Evolutionary conservation across 2,113 vertebrate species (phyloP).

Genomic region (zebrafish (Danio rerio)): DNA sequence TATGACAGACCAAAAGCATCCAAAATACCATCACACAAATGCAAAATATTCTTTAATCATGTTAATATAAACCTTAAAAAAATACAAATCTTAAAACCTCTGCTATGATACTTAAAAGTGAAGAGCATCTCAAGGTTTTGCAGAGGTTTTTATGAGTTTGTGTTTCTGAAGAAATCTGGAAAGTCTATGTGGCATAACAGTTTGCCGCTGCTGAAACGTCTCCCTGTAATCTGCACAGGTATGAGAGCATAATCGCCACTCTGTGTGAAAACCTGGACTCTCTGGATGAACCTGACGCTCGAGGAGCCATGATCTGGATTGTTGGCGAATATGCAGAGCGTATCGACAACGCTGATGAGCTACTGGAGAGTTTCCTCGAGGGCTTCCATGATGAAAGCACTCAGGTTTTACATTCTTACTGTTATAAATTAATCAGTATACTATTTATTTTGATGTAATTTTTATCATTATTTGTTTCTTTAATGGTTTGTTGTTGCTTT

Average conservation of each 20-base stretch:
- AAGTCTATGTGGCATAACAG: not conserved
- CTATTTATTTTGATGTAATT: not conserved
- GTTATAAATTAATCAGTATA: not conserved
- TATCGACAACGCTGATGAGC: slow-evolving; percentile 97
- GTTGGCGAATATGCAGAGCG: slow-evolving; percentile 97
- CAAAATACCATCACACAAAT: too few relatives aligned
- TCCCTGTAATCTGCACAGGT: slow-evolving; percentile 72
- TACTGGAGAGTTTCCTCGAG: slow-evolving; percentile 96
- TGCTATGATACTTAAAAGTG: too few relatives aligned
- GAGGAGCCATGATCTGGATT: slow-evolving; percentile 99
- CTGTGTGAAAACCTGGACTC: slow-evolving; percentile 98
- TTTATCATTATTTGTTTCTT: too few relatives aligned
- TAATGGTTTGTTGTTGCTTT: too few relatives aligned
- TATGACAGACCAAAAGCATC: too few relatives aligned
- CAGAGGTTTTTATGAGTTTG: not conserved
- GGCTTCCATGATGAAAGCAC: slow-evolving; percentile 99
- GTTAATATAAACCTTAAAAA: too few relatives aligned
- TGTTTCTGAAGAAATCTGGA: not conserved
- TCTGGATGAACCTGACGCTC: slow-evolving; percentile 94
- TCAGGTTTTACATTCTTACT: slow-evolving; percentile 78
- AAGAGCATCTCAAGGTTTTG: not conserved
- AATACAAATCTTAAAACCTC: too few relatives aligned
- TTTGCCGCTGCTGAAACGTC: not conserved
- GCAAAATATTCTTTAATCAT: too few relatives aligned
- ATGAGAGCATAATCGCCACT: slow-evolving; percentile 98